phyloP scores from a whole-genome alignment of 2,888 invertebrate genomes.

The Eueremaeus valkanovi region DNA sequence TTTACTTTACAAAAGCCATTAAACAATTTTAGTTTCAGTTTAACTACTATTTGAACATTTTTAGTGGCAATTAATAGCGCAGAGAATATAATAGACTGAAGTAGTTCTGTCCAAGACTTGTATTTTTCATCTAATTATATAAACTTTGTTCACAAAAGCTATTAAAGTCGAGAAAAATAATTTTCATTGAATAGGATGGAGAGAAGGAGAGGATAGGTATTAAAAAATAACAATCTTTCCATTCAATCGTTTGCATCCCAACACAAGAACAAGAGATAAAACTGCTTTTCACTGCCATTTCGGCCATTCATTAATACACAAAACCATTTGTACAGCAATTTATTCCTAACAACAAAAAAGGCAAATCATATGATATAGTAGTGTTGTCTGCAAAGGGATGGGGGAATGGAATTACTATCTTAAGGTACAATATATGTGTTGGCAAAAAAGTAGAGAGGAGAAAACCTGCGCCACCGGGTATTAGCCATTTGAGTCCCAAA shows the following conservation, averaged over 20 bases:
- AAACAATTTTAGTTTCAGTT: neutral
- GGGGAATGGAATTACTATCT: neutral
- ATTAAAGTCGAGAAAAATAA: too few species aligned
- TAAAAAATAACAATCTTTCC: too few species aligned
- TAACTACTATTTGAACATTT: neutral
- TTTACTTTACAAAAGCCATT: neutral
- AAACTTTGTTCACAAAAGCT: too few species aligned
- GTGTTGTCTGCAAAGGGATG: neutral
- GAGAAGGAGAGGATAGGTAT: too few species aligned
- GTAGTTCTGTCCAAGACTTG: neutral
- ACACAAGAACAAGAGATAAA: too few species aligned
- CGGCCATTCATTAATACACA: neutral
- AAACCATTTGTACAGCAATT: conserved; percentile 13
- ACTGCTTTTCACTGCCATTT: neutral
- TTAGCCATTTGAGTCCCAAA: conserved; percentile 23
- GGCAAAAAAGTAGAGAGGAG: neutral
- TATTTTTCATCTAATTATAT: too few species aligned
- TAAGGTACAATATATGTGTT: neutral
- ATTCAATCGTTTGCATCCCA: too few species aligned
- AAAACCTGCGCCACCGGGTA: conserved; percentile 18
- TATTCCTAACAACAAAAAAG: neutral
- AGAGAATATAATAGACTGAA: neutral
- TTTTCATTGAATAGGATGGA: too few species aligned
- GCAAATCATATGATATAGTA: neutral
- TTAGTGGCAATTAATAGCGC: neutral